phyloP scores from a whole-genome alignment of 2,888 invertebrate species.

The Tuta absoluta region DNA sequence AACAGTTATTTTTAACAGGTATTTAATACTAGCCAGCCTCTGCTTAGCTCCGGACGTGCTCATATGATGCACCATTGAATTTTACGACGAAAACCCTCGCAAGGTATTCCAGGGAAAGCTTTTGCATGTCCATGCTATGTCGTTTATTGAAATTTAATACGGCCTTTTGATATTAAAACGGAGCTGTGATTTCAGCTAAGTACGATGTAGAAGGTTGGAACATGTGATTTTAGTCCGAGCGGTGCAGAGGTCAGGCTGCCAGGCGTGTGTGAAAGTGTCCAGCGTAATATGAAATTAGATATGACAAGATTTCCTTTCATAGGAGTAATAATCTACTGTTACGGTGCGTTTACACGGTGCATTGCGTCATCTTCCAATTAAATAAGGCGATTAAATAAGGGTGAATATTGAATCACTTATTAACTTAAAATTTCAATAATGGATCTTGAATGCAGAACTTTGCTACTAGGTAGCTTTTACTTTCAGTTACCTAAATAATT shows the following conservation, averaged over 20 bases:
- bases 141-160: conserved; percentile 40
- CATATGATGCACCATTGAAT: conserved; percentile 40
- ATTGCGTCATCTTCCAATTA: no score
- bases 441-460: no score
- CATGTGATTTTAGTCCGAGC: conserved; percentile 7
- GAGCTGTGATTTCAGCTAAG: conserved; percentile 19
- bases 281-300: neutral
- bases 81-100: conserved; percentile 40
- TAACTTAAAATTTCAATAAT: no score
- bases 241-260: conserved; percentile 1
- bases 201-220: conserved; percentile 8
- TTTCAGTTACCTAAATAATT: no score
- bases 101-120: conserved; percentile 31
- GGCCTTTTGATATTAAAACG: conserved; percentile 27
- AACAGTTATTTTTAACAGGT: conserved; percentile 24
- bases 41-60: conserved; percentile 42
- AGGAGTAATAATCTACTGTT: neutral
- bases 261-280: conserved; percentile 4
- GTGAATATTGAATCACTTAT: no score
- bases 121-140: conserved; percentile 30
- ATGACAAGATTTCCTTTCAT: neutral
- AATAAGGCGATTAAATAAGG: no score
- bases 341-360: neutral
- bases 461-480: no score
- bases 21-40: conserved; percentile 18